These are phyloP conservation scores for Pteronura brasiliensis DNA, from an alignment of 2,113 vertebrate species.

Conservation along the genomic window DNA sequence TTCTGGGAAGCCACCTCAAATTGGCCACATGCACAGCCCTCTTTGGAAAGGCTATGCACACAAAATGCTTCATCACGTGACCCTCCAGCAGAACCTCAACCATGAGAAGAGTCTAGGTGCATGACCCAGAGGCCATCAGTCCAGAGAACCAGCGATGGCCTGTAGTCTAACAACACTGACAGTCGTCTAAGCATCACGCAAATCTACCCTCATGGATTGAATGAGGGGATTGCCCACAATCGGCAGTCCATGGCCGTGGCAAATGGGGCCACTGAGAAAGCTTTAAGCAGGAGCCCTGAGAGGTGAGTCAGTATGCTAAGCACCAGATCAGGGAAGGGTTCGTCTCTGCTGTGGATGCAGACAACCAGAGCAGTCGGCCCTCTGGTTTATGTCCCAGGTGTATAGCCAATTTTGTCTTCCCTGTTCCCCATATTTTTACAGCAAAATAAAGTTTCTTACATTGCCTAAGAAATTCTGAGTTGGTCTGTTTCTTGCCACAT, in stretches of 20 bases:
- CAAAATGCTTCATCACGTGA: too few relatives aligned
- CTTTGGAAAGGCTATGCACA: too few relatives aligned
- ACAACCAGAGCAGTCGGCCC: neutral
- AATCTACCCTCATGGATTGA: rapidly evolving
- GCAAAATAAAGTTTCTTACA: rapidly evolving
- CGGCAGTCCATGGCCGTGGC: too few relatives aligned
- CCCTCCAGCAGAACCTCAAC: neutral
- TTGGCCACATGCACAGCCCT: rapidly evolving
- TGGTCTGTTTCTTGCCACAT: neutral
- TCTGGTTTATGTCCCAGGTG: neutral
- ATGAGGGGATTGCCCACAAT: neutral
- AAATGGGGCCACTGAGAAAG: neutral
- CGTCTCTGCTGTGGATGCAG: rapidly evolving
- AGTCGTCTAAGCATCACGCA: rapidly evolving
- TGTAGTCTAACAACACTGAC: rapidly evolving
- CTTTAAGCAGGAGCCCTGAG: neutral
- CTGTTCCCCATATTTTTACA: neutral
- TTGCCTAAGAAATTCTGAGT: neutral
- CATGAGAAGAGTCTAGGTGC: neutral
- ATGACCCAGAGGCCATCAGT: neutral
- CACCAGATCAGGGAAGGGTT: neutral
- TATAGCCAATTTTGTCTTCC: too few relatives aligned
- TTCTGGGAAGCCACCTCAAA: neutral
- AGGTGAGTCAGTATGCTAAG: neutral
- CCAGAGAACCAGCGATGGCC: neutral